Evolutionary conservation across 2,113 vertebrate species (phyloP).

Genomic region (Hylia prasina): DNA sequence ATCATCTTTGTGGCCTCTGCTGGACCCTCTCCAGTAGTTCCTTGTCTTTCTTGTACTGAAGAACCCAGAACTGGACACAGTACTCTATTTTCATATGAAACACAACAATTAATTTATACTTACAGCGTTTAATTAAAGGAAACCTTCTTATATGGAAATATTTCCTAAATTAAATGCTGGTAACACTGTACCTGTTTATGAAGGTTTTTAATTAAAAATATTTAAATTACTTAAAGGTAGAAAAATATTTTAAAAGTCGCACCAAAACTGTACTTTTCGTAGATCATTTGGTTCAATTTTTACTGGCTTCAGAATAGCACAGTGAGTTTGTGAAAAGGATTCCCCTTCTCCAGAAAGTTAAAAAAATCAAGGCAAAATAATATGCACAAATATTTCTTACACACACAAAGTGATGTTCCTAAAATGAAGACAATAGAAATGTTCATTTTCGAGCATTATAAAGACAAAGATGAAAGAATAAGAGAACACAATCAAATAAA

Average conservation of each 20-base stretch:
- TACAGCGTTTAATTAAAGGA: not conserved
- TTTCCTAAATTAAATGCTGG: not conserved
- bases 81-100: not conserved
- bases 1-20: not conserved
- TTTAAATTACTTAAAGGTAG: not conserved
- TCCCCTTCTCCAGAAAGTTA: not conserved
- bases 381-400: not conserved
- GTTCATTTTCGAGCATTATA: not conserved
- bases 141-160: not conserved
- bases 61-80: not conserved
- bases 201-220: conserved; percentile 24
- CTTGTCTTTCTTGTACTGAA: not conserved
- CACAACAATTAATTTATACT: not conserved
- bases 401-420: not conserved
- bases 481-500: not conserved
- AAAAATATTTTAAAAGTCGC: not conserved
- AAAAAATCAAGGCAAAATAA: not conserved
- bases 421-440: not conserved
- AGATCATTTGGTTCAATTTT: not conserved
- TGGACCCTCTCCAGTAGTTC: not conserved
- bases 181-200: not conserved
- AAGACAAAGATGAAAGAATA: not conserved
- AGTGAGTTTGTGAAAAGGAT: not conserved
- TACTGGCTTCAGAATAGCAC: not conserved
- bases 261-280: not conserved